Evolutionary conservation across 2,113 vertebrate species (phyloP).

Genomic region (Procavia capensis): DNA sequence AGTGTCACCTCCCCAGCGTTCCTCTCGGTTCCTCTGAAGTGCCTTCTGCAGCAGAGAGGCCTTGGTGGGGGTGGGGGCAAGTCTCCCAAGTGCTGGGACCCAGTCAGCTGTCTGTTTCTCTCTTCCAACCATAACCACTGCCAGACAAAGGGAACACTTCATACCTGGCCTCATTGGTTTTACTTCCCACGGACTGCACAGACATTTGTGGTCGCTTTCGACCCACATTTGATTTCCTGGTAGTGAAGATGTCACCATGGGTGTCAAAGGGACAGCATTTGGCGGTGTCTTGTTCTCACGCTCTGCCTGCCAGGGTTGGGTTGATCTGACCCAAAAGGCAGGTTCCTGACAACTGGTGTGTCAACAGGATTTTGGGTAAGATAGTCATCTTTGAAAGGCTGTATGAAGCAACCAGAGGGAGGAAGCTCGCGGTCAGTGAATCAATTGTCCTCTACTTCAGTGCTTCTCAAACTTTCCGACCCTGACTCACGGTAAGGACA

Average conservation of each 20-base stretch:
- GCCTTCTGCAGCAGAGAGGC: neutral
- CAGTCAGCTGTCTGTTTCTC: neutral
- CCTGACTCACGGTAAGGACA: neutral
- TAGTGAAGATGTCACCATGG: accelerated
- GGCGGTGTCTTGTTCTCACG: neutral
- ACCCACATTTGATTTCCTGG: neutral
- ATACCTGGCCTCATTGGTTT: neutral
- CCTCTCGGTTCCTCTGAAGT: neutral
- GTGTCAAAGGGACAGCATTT: neutral
- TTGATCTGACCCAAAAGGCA: neutral
- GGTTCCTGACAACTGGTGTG: neutral
- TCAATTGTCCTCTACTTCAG: neutral
- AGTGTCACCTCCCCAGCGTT: neutral
- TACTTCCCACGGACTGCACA: neutral
- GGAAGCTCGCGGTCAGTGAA: neutral
- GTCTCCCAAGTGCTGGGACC: neutral
- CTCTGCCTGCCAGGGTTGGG: neutral
- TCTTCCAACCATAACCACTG: neutral
- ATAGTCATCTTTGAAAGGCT: constrained; percentile 10
- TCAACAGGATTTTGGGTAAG: neutral
- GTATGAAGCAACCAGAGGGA: neutral
- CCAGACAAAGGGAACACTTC: neutral
- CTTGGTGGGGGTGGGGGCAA: neutral
- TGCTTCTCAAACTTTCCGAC: neutral
- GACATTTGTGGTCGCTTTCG: neutral